Evolutionary conservation across 2,888 invertebrate genomes (phyloP).

Genomic region (Drosophila mayaguana): DNA sequence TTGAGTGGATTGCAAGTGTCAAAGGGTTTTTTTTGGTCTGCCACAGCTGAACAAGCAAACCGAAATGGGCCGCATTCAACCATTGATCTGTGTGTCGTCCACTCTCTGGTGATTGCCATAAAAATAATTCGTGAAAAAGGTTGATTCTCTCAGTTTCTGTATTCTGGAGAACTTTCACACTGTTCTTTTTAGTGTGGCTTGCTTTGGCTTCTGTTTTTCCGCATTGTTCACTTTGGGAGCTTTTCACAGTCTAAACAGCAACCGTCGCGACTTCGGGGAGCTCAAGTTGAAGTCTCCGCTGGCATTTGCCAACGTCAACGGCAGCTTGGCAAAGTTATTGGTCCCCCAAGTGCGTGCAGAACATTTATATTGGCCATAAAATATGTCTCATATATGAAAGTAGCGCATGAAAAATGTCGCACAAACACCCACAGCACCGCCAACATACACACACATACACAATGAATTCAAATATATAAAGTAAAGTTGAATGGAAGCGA

Average conservation of each 20-base stretch:
- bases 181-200: constrained; percentile 22
- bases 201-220: constrained; percentile 46
- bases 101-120: constrained; percentile 34
- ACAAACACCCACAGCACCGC: constrained; percentile 5
- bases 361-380: constrained; percentile 78
- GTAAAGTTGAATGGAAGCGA: constrained; percentile 18
- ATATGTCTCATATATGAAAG: constrained; percentile 58
- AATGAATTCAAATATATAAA: constrained; percentile 4
- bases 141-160: constrained; percentile 1
- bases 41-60: constrained; percentile 36
- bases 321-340: constrained; percentile 68
- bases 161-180: constrained; percentile 24
- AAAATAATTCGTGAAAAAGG: constrained; percentile 14
- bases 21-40: constrained; percentile 65
- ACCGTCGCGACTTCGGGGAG: constrained; percentile 42
- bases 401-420: constrained; percentile 53
- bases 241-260: constrained; percentile 42
- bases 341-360: constrained; percentile 73
- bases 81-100: constrained; percentile 36
- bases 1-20: constrained; percentile 53
- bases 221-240: constrained; percentile 54
- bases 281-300: constrained; percentile 40
- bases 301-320: constrained; percentile 71
- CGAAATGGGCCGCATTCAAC: constrained; percentile 45
- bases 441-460: constrained; percentile 6